Evolutionary conservation across 2,888 invertebrate species (phyloP).

Genomic region (Eupithecia exiguata): DNA sequence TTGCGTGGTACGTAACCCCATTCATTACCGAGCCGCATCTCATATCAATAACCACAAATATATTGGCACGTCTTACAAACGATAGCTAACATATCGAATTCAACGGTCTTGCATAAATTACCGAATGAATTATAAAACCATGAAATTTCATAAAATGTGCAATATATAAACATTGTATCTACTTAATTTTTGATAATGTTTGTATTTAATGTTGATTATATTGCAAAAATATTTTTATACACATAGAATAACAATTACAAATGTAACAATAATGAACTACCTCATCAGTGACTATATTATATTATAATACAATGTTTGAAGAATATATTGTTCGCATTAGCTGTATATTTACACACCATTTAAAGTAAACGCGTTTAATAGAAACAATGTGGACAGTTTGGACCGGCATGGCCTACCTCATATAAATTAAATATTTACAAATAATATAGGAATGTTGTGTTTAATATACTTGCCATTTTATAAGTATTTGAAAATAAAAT

Average conservation of each 20-base stretch:
- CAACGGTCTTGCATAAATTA: constrained; percentile 53
- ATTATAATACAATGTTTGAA: constrained; percentile 16
- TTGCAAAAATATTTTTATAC: constrained; percentile 83
- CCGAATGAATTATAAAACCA: constrained; percentile 55
- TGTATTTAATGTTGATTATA: constrained; percentile 82
- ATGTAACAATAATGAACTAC: constrained; percentile 73
- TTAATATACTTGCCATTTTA: constrained; percentile 42
- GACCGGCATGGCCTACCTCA: constrained; percentile 69
- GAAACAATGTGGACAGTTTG: constrained; percentile 41
- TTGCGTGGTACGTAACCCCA: not conserved
- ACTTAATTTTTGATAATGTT: constrained; percentile 80
- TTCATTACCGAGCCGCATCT: not conserved
- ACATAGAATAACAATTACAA: constrained; percentile 68
- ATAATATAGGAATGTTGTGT: constrained; percentile 38
- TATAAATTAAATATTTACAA: constrained; percentile 39
- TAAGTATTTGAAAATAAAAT: constrained; percentile 32
- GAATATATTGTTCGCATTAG: constrained; percentile 34
- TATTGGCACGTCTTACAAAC: constrained; percentile 39
- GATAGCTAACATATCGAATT: constrained; percentile 54
- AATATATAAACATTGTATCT: constrained; percentile 76
- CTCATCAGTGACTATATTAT: constrained; percentile 70
- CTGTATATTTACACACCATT: constrained; percentile 36
- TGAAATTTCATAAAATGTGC: constrained; percentile 59
- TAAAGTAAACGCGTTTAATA: constrained; percentile 39
- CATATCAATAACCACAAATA: constrained; percentile 8